Base-by-base conservation (phyloP, 2,888 invertebrate genomes). In the Ochropleura plecta region DNA sequence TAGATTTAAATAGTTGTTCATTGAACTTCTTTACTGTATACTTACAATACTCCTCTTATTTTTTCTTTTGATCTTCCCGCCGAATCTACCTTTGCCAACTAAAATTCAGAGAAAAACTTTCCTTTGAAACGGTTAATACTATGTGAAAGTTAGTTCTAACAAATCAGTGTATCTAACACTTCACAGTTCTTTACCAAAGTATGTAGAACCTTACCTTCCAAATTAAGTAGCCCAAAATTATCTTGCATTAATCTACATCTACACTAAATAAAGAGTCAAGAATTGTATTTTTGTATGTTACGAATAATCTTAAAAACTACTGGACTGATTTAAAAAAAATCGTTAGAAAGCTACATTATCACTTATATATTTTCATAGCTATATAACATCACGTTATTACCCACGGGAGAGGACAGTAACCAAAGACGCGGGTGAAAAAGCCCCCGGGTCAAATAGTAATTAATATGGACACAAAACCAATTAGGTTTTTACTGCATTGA, bases 1-100 rank as follows among this genome's bases (percentile, higher is more conserved):
- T 69, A 62, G 42, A 71, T 66, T 46, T 60, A 18, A 5, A 40
- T 46, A 30, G 16, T 2, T 64, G n/a, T 69, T 8, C 49, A 57
- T 57, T 73, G 44, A 68, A 62, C 20, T 68, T 64, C 42, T 40
- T 67, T 51, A 40, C 55, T 65, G 30, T 65, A n/a, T 4, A 16
- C 18, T n/a, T n/a, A n/a, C 44, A 44, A 12, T 62, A 44, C 12
- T n/a, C 12, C 20, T 60, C 59, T 20, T 60, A 48, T 66, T 59
- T 59, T 49, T 18, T 69, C 18, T 72, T 0, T 59, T 53, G 5
- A 55, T 49, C 14, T 65, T 67, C 20, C 59, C 42, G 62, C 44
- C 49, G 14, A 40, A 70, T 67, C 18, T 46, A 48, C 40, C 42
- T 53, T 49, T 46, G 57, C 48, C 40, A 69, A 10, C 16, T 30